Percentiles rank a stretch among this genome's conserved stretches.
Conservation (phyloP, 2,113 vertebrate genomes). For the Antechinus stuartii region DNA sequence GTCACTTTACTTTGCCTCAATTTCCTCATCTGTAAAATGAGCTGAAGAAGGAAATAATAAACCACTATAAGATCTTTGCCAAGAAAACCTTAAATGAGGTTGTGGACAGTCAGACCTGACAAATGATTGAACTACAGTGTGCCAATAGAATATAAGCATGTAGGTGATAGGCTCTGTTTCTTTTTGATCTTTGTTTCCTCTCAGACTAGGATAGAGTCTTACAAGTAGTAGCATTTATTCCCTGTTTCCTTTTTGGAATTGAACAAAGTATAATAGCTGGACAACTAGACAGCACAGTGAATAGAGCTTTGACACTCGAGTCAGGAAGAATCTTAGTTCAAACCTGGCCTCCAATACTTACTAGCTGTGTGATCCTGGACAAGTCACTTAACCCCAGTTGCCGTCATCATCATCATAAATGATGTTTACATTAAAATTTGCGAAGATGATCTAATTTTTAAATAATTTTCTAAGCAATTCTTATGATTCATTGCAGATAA, state of each 20-base stretch:
- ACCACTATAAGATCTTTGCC: background rate
- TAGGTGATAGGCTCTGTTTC: background rate
- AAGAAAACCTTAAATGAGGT: background rate
- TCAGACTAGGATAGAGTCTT: background rate
- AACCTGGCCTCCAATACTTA: too few species aligned
- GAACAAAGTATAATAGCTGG: background rate
- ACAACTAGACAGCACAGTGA: too few species aligned
- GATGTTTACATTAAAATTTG: background rate
- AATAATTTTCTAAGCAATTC: background rate
- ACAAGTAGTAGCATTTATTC: background rate
- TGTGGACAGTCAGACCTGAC: background rate
- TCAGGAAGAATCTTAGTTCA: too few species aligned
- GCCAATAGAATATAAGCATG: background rate
- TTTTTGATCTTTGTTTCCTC: background rate
- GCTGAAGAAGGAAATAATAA: background rate
- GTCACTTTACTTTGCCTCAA: background rate
- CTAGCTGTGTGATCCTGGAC: too few species aligned
- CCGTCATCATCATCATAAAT: too few species aligned
- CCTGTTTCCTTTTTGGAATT: background rate
- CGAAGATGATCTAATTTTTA: background rate
- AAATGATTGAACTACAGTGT: background rate
- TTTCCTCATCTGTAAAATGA: background rate
- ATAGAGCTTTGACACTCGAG: too few species aligned
- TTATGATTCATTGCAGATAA: background rate
- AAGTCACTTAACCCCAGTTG: background rate